A percentile compares a stretch with the other conserved stretches of the same genome.
phyloP scores from a whole-genome alignment of 2,888 invertebrate genomes.

The Crematogaster levior region DNA sequence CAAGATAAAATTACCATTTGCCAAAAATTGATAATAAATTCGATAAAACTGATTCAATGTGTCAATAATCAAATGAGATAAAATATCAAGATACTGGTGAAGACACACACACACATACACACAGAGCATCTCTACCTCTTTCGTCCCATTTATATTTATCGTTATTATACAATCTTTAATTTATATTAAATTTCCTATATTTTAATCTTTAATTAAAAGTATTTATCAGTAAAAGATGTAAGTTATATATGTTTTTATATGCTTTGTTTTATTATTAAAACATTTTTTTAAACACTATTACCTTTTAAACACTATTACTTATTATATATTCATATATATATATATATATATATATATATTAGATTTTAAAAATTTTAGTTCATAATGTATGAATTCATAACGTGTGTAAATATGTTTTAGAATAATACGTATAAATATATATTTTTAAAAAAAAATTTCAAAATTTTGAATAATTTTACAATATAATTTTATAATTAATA shows the following conservation, averaged over 20 bases:
- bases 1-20: slow-evolving; percentile 82
- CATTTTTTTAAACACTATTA: not conserved
- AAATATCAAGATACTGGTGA: slow-evolving; percentile 80
- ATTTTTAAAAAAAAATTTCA: too few species aligned
- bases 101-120: too few species aligned
- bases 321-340: not conserved
- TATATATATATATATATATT: too few species aligned
- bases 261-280: not conserved
- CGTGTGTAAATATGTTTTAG: too few species aligned
- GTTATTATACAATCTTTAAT: slow-evolving; percentile 43
- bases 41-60: slow-evolving; percentile 77
- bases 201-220: not conserved
- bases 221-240: not conserved
- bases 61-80: slow-evolving; percentile 81
- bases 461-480: too few species aligned
- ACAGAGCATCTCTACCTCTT: too few species aligned
- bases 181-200: slow-evolving; percentile 50
- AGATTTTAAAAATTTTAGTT: too few species aligned
- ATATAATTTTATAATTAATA: too few species aligned
- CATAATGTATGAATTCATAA: too few species aligned
- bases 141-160: slow-evolving; percentile 31
- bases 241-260: not conserved
- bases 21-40: slow-evolving; percentile 85
- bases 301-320: too few species aligned
- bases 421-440: too few species aligned